A percentile compares a stretch with the other conserved stretches of the same genome.
Evolutionary conservation across 2,888 invertebrate genomes (phyloP).

Genomic region (Acronicta leporina): DNA sequence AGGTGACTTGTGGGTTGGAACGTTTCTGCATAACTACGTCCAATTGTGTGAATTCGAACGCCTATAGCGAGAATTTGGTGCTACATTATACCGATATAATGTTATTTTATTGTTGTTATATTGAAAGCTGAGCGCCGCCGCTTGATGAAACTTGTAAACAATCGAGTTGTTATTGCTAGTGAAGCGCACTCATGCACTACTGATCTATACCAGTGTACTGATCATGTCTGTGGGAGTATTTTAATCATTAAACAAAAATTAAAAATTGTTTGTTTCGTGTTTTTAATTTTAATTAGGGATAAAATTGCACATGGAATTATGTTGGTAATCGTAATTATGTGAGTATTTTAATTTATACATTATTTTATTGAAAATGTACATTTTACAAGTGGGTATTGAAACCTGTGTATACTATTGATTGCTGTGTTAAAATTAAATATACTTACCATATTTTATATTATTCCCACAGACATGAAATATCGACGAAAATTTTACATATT

Average conservation of each 20-base stretch:
- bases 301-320: background rate
- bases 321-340: too few relatives aligned
- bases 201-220: background rate
- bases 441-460: background rate
- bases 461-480: slow-evolving; percentile 21
- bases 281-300: background rate
- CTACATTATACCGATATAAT: slow-evolving; percentile 60
- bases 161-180: slow-evolving; percentile 1
- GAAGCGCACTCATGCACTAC: background rate
- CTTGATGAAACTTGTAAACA: slow-evolving; percentile 2
- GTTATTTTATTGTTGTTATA: slow-evolving; percentile 46
- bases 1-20: too few relatives aligned
- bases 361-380: background rate
- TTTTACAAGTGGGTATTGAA: too few relatives aligned
- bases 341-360: too few relatives aligned
- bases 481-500: slow-evolving; percentile 23
- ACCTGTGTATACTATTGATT: background rate
- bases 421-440: background rate
- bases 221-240: slow-evolving; percentile 20
- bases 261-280: background rate
- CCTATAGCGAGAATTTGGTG: slow-evolving; percentile 58
- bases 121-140: slow-evolving; percentile 17
- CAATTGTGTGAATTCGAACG: slow-evolving; percentile 35
- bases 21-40: too few relatives aligned
- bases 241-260: background rate